Base-by-base conservation (phyloP, 2,888 invertebrate genomes). In the Phymatocera aterrima region DNA sequence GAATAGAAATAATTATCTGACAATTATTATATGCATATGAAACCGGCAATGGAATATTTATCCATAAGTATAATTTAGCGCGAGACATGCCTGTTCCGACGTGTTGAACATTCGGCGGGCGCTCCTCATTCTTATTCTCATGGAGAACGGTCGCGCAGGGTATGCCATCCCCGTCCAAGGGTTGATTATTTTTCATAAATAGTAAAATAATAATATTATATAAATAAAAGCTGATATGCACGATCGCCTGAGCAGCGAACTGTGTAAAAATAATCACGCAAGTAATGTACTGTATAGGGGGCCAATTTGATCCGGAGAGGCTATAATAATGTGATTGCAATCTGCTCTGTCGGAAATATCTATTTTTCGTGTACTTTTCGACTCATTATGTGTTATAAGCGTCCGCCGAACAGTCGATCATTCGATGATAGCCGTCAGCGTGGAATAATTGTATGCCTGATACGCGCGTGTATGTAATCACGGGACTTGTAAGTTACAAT, bases 251-350 rank as follows among this genome's bases (percentile, higher is more conserved):
- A 8, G 18, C 51, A 51, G 18, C 51, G 24, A 51, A 21, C 15
- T 12, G 15, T 57, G 1, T 15, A 8, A 21, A 57, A 28, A 57
- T 57, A 4, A 8, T 40, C 40, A 5, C 12, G 28, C 28, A 57
- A 57, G 28, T 57, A 57, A 57, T 57, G 3, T 5, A 48, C 48
- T n/a, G 28, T 10, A 28, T 51, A 21, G 51, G 57, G 57, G 57
- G 57, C 57, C 57, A 57, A 57, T 57, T 57, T 57, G 57, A 57
- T 57, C 28, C 57, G 57, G 28, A 57, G 57, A 28, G 57, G 57
- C 28, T 57, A 57, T 28, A 51, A 18, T 28, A 15, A 28, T 21
- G 57, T 57, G 10, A 15, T 15, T 24, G 4, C 40, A 40, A n/a
- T n/a, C n/a, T n/a, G n/a, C n/a, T 40, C 57, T 10, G 4, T 57